Conservation (phyloP, 2,113 vertebrate species). For the Mungos mungo region DNA sequence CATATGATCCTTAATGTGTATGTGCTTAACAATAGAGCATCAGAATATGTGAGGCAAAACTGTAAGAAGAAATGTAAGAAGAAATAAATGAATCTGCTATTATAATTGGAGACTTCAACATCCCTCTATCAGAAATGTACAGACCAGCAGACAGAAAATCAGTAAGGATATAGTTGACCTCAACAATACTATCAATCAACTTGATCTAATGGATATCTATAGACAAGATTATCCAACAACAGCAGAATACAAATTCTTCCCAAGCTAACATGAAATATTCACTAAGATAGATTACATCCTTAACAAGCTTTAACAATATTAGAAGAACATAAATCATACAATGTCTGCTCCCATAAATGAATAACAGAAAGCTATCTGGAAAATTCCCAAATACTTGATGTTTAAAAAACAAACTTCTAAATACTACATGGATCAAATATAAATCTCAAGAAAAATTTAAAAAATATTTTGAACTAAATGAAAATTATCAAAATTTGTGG, state of each 20-base stretch:
- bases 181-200: conserved; percentile 5
- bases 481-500: neutral
- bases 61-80: neutral
- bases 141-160: neutral
- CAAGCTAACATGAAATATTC: neutral
- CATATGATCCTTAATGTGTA: neutral
- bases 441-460: neutral
- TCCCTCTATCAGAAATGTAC: neutral
- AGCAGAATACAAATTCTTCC: neutral
- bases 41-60: neutral
- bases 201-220: neutral
- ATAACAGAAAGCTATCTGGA: neutral
- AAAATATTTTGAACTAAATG: neutral
- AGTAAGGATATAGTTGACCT: neutral
- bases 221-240: neutral
- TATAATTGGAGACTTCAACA: neutral
- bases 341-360: neutral
- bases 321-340: neutral
- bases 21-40: neutral
- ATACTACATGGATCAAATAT: neutral
- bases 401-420: neutral
- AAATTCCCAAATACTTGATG: neutral
- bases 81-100: neutral
- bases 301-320: neutral
- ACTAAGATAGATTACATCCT: neutral